A percentile compares a stretch with the other conserved stretches of the same genome.
Evolutionary conservation across 2,888 invertebrate genomes (phyloP).

Genomic region (Cosmia pyralina): DNA sequence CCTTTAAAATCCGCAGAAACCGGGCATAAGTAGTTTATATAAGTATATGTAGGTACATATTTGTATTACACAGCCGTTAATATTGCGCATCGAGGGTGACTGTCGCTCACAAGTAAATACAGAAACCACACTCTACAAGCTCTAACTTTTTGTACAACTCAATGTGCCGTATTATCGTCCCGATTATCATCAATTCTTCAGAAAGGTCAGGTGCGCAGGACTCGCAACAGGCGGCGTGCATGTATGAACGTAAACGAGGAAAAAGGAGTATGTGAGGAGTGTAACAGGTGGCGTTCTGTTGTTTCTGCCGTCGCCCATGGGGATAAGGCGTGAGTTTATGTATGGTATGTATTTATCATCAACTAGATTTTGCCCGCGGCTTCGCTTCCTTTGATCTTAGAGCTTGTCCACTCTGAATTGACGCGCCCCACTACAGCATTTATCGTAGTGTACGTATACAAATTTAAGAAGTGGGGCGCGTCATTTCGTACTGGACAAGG

Average conservation of each 20-base stretch:
- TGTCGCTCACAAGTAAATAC: too few relatives aligned
- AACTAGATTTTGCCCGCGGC: too few relatives aligned
- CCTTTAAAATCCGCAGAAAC: too few relatives aligned
- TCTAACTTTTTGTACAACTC: not conserved
- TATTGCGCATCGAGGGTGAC: not conserved
- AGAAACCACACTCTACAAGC: not conserved
- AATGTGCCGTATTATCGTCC: not conserved
- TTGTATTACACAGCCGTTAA: not conserved
- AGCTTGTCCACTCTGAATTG: too few relatives aligned
- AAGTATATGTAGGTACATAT: not conserved
- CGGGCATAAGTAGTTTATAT: too few relatives aligned
- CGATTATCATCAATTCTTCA: not conserved
- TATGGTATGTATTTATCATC: not conserved
- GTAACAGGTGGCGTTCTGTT: not conserved
- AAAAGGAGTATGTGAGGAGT: not conserved
- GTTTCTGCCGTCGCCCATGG: not conserved
- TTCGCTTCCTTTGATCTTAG: too few relatives aligned
- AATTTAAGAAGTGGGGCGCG: too few relatives aligned
- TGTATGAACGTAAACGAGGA: not conserved
- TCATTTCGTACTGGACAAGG: too few relatives aligned
- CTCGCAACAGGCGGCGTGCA: not conserved
- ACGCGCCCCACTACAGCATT: too few relatives aligned
- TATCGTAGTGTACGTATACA: too few relatives aligned
- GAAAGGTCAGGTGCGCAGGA: not conserved
- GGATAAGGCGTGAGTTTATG: not conserved